Evolutionary conservation across 2,797 vertebrate genomes (phyloP), one percentile per base, ranked within the genome.

Genomic region (Chelon labrosus): DNA sequence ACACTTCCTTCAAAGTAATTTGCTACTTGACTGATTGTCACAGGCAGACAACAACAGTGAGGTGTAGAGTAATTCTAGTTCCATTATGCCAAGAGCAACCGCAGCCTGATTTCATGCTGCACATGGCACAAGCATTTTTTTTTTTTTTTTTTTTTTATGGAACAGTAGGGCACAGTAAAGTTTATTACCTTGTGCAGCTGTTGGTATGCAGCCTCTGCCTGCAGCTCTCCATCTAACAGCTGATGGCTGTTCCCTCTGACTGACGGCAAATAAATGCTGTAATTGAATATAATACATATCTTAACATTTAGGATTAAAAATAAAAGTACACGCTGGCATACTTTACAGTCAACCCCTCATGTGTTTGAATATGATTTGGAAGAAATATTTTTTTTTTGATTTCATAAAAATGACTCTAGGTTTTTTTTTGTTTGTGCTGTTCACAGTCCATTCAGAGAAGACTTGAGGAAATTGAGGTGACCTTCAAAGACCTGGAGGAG

Each of bases 391-490:
- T 7, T 1, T 16, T 1, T 44, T 44, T 44, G 42, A 17, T 44
- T 17, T 17, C 2, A 44, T 17, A 7, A 17, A 16, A 44, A 44
- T 44, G 14, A 44, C 14, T 44, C 39, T 41, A 7, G 47, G 4
- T 35, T 50, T 11, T 50, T 11, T 47, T 3, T 10, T 58, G 5
- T 72, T 53, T 67, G 16, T 84, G 41, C 62, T 65, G 17, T 27
- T 38, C 3, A 0, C 85, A 99, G 97, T 89, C 96, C 58, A 96
- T 98, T 88, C 97, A 99, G 91, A 93, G 97, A 66, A 91, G 97
- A 11, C 95, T 97, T 74, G 95, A 98, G 73, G 97, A 98, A 91
- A 98, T 99, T 0, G 97, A 98, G 66, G 96, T 95, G 84, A 94
- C 92, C 0, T 96, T 96, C 85, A 95, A 94, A 64, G 96, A 98